These are phyloP conservation scores for Lasioglossum albipes DNA, from an alignment of 1,140 invertebrate species.

Conservation along the genomic window DNA sequence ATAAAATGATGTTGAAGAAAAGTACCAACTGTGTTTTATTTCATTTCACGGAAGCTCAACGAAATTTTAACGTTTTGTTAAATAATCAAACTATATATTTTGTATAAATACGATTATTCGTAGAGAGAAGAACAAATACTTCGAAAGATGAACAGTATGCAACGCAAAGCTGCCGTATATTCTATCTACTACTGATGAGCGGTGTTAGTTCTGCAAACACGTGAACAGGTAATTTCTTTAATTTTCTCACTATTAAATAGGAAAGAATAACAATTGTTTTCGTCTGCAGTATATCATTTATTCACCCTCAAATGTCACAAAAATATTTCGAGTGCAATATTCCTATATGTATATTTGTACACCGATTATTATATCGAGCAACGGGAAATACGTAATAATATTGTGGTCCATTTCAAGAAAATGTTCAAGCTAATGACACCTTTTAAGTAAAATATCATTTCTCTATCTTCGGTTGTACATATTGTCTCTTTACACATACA, in stretches of 20 bases:
- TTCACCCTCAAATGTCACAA: constrained; percentile 39
- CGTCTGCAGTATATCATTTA: constrained; percentile 15
- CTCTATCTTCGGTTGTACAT: background rate
- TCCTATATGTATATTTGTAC: constrained; percentile 17
- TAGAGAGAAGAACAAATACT: background rate
- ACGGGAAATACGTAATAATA: constrained; percentile 5
- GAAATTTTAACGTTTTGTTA: background rate
- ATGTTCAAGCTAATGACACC: background rate
- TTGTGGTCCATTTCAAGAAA: constrained; percentile 18
- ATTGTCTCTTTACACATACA: constrained; percentile 4
- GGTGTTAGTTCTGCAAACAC: background rate
- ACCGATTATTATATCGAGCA: background rate
- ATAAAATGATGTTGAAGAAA: background rate
- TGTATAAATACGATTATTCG: background rate
- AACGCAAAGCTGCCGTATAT: background rate
- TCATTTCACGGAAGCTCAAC: no score
- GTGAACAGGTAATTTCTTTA: background rate
- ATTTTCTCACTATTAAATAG: background rate
- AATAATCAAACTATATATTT: background rate
- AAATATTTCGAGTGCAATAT: constrained; percentile 38
- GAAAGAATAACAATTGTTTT: background rate
- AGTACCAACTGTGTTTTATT: background rate
- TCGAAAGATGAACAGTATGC: background rate
- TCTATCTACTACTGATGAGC: background rate
- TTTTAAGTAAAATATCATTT: background rate